Conservation (phyloP, 1,140 invertebrate species). For the Camponotus floridanus region DNA sequence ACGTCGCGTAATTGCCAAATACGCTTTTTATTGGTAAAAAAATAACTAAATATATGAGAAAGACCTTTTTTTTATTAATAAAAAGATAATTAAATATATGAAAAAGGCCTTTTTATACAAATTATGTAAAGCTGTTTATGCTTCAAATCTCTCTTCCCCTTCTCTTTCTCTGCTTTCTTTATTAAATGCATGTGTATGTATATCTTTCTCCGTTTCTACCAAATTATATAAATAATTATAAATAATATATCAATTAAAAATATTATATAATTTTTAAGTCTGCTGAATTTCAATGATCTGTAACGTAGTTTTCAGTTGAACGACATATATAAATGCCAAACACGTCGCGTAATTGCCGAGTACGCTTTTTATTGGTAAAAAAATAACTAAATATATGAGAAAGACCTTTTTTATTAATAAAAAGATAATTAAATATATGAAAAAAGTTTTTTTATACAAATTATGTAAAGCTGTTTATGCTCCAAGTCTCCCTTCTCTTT, state of each 20-base stretch:
- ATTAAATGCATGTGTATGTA: too few species aligned
- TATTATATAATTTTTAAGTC: neutral
- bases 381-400: too few species aligned
- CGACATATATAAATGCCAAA: neutral
- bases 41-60: neutral
- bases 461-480: too few species aligned
- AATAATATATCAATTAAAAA: neutral
- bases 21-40: too few species aligned
- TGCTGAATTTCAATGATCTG: conserved; percentile 47
- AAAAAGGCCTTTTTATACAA: neutral
- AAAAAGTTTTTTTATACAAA: too few species aligned
- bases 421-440: neutral
- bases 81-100: neutral
- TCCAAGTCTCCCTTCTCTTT: too few species aligned
- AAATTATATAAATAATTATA: neutral
- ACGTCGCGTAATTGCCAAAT: neutral
- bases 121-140: too few species aligned
- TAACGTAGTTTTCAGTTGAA: conserved; percentile 50
- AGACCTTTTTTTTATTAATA: neutral
- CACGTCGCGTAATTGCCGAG: neutral
- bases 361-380: too few species aligned
- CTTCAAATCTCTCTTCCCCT: too few species aligned
- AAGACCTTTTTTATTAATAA: neutral
- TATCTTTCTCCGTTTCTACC: neutral
- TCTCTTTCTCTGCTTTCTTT: too few species aligned